A percentile compares a stretch with the other conserved stretches of the same genome.
phyloP scores from a whole-genome alignment of 2,888 invertebrate species.

The Parnassius smintheus region DNA sequence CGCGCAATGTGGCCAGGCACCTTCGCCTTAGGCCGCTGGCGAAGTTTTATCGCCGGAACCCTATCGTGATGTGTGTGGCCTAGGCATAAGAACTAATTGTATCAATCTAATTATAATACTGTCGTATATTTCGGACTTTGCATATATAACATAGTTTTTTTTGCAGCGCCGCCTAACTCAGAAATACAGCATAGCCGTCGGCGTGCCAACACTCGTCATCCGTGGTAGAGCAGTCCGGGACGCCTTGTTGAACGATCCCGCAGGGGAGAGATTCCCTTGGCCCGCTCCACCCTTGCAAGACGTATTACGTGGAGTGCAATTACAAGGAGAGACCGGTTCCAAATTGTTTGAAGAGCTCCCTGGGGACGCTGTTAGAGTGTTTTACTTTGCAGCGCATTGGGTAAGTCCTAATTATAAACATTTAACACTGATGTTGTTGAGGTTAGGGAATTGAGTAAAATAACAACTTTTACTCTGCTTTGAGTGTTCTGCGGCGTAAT shows the following conservation, averaged over 20 bases:
- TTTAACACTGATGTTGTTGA: too few relatives aligned
- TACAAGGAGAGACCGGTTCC: conserved; percentile 57
- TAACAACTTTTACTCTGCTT: too few relatives aligned
- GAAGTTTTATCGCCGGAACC: too few relatives aligned
- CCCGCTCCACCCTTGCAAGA: conserved; percentile 84
- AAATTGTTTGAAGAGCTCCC: conserved; percentile 82
- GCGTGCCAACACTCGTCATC: conserved; percentile 88
- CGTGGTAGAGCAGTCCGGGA: conserved; percentile 86
- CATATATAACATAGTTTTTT: conserved; percentile 20
- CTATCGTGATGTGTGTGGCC: too few relatives aligned
- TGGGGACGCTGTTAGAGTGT: conserved; percentile 84
- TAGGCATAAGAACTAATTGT: too few relatives aligned
- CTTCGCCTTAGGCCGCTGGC: too few relatives aligned
- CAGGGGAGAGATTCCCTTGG: conserved; percentile 88
- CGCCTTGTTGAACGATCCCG: conserved; percentile 85
- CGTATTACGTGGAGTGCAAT: conserved; percentile 74
- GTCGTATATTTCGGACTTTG: too few relatives aligned
- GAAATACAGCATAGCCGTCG: conserved; percentile 88
- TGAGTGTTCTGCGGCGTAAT: too few relatives aligned
- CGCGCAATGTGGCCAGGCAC: too few relatives aligned
- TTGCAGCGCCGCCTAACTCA: conserved; percentile 87
- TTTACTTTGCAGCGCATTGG: conserved; percentile 95
- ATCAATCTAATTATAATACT: too few relatives aligned
- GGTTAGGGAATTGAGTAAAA: too few relatives aligned
- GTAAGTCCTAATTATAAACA: conserved; percentile 70